Evolutionary conservation across 2,113 vertebrate genomes (phyloP), one percentile per base, ranked within the genome.

Genomic region (Serinus canaria): DNA sequence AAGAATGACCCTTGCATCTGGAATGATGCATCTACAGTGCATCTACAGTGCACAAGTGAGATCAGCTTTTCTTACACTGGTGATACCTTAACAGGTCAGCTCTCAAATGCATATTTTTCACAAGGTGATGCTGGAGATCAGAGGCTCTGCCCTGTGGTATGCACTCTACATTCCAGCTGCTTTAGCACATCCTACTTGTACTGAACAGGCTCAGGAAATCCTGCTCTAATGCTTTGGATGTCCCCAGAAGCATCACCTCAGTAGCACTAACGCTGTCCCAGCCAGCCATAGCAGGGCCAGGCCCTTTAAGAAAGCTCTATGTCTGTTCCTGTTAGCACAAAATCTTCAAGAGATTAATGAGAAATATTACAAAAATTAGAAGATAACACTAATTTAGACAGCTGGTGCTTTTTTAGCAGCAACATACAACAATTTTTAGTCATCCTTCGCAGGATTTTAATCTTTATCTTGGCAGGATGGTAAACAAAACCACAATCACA

Each of bases 401-500:
- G 49, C 27, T 56, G 44, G 39, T 58, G 43, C 19, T 64, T 22
- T 81, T 81, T 64, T 67, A 83, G 46, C 64, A 76, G 67, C 53
- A 83, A 58, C 41, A 59, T 17, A 41, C 1, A 3, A 30, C 20
- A 53, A 59, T 91, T 94, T 91, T 79, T 66, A 85, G 68, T 74
- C 55, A 79, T 46, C 31, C 12, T 95, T 90, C 72, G 76, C 35
- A 88, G 68, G 62, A 81, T 79, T 59, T 28, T 88, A 69, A 69
- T 87, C 58, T 94, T 60, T 76, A 50, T 90, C 49, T 79, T 92
- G 74, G 22, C 55, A 85, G 52, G 47, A 60, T 89, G 74, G 76
- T 73, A 87, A 80, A 79, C n/a, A 92, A 82, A 93, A 60, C 73
- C 87, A 64, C 85, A 79, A 58, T 69, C 64, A 80, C 83, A 96